Conservation (phyloP, 2,797 vertebrate genomes). For the Thripadectes ignobilis region DNA sequence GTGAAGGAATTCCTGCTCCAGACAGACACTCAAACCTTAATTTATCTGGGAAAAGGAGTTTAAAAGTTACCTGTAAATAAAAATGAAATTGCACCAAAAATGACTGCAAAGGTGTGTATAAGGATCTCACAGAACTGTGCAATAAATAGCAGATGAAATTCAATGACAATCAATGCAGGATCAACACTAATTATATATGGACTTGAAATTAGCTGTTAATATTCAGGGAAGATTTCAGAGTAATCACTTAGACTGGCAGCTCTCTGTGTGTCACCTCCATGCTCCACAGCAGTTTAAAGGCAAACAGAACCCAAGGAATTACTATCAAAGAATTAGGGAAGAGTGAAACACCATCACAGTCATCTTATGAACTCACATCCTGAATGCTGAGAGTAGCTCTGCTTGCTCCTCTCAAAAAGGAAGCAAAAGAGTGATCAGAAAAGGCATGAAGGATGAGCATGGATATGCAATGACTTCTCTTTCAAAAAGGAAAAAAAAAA, state of each 20-base stretch:
- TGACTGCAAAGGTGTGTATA: neutral
- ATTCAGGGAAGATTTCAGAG: slow-evolving; percentile 36
- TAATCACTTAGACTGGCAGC: slow-evolving; percentile 21
- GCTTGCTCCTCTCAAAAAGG: neutral
- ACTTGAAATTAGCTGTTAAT: slow-evolving; percentile 60
- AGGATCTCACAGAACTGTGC: neutral
- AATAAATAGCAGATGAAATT: slow-evolving; percentile 54
- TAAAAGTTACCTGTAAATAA: neutral
- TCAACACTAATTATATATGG: slow-evolving; percentile 55
- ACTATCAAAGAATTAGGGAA: neutral
- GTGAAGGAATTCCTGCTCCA: neutral
- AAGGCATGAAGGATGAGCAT: neutral
- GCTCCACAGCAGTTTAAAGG: neutral
- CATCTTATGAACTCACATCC: neutral
- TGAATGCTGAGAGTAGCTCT: neutral
- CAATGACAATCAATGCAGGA: slow-evolving; percentile 62
- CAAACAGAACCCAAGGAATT: slow-evolving; percentile 4
- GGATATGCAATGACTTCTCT: neutral
- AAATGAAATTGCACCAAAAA: neutral
- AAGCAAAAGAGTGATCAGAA: neutral
- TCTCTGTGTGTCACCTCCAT: slow-evolving; percentile 10
- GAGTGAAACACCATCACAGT: neutral
- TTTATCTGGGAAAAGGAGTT: neutral
- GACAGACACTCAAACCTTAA: neutral
- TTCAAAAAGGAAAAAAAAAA: neutral